These are phyloP conservation scores for Polymixis lichenea DNA, from an alignment of 2,888 invertebrate genomes.

Conservation along the genomic window DNA sequence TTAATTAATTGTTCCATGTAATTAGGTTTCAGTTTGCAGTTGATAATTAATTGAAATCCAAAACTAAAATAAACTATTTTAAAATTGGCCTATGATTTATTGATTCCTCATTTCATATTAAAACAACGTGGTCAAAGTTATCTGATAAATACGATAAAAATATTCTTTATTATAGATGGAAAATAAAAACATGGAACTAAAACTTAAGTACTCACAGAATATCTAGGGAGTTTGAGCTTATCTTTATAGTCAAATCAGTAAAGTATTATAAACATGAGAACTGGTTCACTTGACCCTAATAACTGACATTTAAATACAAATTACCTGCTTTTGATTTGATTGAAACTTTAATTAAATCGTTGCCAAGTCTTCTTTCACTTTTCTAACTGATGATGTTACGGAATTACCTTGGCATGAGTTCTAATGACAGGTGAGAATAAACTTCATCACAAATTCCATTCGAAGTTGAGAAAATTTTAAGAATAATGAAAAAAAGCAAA, in stretches of 20 bases:
- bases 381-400: conserved; percentile 36
- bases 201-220: background rate
- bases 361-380: conserved; percentile 39
- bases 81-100: background rate
- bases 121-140: background rate
- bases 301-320: conserved; percentile 4
- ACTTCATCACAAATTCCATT: background rate
- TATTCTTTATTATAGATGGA: background rate
- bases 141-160: background rate
- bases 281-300: background rate
- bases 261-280: background rate
- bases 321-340: conserved; percentile 25
- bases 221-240: background rate
- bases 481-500: background rate
- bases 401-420: conserved; percentile 28
- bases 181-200: conserved; percentile 1
- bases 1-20: background rate
- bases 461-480: background rate
- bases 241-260: background rate
- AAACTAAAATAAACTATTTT: background rate
- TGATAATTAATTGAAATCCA: conserved; percentile 7
- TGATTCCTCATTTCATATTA: background rate
- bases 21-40: background rate
- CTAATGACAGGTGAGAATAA: conserved; percentile 5
- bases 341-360: conserved; percentile 9